Evolutionary conservation across 2,113 vertebrate genomes (phyloP).

Genomic region (Takifugu bimaculatus): DNA sequence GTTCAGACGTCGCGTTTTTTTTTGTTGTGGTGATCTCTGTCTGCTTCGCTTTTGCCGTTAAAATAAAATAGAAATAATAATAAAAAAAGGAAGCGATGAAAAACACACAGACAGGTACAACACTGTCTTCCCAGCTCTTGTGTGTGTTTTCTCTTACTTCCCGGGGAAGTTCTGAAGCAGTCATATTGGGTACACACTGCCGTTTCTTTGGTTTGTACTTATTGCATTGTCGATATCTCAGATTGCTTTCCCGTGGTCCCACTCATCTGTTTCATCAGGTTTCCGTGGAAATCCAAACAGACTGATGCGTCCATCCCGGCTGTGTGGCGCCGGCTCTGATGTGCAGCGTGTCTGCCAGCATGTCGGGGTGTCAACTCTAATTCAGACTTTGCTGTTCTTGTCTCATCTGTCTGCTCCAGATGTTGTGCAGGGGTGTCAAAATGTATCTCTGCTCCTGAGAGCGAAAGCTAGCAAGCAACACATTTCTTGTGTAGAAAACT

Average conservation of each 20-base stretch:
- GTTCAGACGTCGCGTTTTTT: conserved; percentile 60
- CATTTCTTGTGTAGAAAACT: conserved; percentile 67
- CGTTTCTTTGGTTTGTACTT: conserved; percentile 54
- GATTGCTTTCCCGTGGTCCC: conserved; percentile 39
- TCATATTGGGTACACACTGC: conserved; percentile 50
- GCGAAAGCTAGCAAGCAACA: conserved; percentile 55
- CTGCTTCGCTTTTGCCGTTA: conserved; percentile 62
- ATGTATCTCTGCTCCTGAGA: conserved; percentile 42
- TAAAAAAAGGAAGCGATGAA: conserved; percentile 34
- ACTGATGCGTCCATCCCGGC: conserved; percentile 60
- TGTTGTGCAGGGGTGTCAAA: conserved; percentile 67
- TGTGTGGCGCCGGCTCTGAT: conserved; percentile 41
- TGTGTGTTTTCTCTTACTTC: conserved; percentile 31
- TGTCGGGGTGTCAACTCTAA: conserved; percentile 69
- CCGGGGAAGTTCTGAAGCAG: conserved; percentile 54
- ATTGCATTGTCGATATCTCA: conserved; percentile 59
- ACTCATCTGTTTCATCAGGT: conserved; percentile 27
- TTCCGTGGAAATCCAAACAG: conserved; percentile 54
- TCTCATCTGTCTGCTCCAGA: conserved; percentile 71
- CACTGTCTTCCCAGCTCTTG: conserved; percentile 31
- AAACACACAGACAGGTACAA: conserved; percentile 63
- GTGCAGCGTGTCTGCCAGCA: conserved; percentile 56
- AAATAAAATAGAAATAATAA: conserved; percentile 47
- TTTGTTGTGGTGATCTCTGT: conserved; percentile 70
- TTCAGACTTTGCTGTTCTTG: conserved; percentile 68